These are phyloP conservation scores for Tipula helvola DNA, from an alignment of 2,888 invertebrate genomes.

Conservation along the genomic window DNA sequence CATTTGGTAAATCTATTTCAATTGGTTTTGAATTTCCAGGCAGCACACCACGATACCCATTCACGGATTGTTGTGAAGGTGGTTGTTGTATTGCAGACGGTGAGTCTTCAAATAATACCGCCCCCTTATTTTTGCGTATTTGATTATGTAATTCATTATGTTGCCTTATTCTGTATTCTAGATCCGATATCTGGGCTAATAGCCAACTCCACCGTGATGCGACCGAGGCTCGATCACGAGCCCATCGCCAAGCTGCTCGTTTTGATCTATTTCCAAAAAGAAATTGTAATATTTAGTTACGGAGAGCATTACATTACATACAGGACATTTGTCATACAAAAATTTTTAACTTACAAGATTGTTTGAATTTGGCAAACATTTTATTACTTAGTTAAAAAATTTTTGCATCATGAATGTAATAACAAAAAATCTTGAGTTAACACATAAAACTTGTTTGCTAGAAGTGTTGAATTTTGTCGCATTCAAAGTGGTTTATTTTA, in stretches of 20 bases:
- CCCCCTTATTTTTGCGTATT: conserved; percentile 47
- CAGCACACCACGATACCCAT: conserved; percentile 52
- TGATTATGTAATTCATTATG: conserved; percentile 68
- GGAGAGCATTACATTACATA: no score
- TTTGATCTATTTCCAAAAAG: conserved; percentile 45
- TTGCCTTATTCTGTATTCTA: conserved; percentile 83
- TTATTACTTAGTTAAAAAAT: not conserved
- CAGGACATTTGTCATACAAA: no score
- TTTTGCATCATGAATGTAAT: not conserved
- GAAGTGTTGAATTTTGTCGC: not conserved
- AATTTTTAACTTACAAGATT: no score
- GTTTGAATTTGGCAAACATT: no score
- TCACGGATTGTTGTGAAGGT: conserved; percentile 32
- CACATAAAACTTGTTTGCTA: not conserved
- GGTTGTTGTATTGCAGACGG: conserved; percentile 10
- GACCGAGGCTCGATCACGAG: conserved; percentile 64
- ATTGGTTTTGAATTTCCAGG: conserved; percentile 38
- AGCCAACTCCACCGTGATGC: conserved; percentile 87
- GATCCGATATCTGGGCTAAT: conserved; percentile 81
- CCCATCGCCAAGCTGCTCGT: conserved; percentile 72
- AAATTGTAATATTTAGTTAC: no score
- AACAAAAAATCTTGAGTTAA: not conserved
- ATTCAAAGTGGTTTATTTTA: not conserved
- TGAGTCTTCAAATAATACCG: conserved; percentile 37
- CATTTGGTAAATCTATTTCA: conserved; percentile 13